These are phyloP conservation scores for Chrysopa pallens DNA, from an alignment of 1,140 invertebrate genomes.

Conservation along the genomic window DNA sequence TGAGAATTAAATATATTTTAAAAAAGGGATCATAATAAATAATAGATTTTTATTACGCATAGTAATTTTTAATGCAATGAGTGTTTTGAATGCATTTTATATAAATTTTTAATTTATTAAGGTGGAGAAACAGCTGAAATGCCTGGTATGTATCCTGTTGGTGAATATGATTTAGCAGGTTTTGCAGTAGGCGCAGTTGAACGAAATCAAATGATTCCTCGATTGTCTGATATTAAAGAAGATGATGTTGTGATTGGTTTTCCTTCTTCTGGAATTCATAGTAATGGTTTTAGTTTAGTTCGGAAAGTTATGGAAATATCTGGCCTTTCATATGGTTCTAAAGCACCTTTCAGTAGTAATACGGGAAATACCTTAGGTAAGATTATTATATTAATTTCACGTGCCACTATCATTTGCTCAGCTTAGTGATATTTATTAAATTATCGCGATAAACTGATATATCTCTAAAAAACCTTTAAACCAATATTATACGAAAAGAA, in stretches of 20 bases:
- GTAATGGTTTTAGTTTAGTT: slow-evolving; percentile 91
- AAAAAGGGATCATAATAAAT: no score
- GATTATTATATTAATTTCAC: neutral
- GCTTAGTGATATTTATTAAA: no score
- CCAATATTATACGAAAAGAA: no score
- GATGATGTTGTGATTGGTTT: slow-evolving; percentile 79
- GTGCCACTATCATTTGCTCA: no score
- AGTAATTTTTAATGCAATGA: no score
- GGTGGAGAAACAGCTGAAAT: slow-evolving; percentile 94
- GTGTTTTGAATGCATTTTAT: no score
- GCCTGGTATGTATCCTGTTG: slow-evolving; percentile 75
- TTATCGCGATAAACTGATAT: no score
- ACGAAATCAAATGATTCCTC: slow-evolving; percentile 52
- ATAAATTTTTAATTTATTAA: slow-evolving; percentile 8
- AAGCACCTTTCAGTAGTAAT: slow-evolving; percentile 62
- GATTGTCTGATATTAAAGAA: slow-evolving; percentile 41
- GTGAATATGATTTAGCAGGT: slow-evolving; percentile 89
- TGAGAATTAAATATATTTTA: no score
- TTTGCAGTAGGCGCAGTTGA: slow-evolving; percentile 89
- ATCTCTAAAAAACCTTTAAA: no score
- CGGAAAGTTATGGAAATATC: slow-evolving; percentile 60
- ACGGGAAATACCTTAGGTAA: slow-evolving; percentile 37
- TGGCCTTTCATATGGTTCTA: slow-evolving; percentile 41
- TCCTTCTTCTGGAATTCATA: slow-evolving; percentile 79
- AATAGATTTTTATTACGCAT: no score